These are phyloP conservation scores for Lophotriccus pileatus DNA, from an alignment of 2,797 vertebrate species.

Conservation along the genomic window DNA sequence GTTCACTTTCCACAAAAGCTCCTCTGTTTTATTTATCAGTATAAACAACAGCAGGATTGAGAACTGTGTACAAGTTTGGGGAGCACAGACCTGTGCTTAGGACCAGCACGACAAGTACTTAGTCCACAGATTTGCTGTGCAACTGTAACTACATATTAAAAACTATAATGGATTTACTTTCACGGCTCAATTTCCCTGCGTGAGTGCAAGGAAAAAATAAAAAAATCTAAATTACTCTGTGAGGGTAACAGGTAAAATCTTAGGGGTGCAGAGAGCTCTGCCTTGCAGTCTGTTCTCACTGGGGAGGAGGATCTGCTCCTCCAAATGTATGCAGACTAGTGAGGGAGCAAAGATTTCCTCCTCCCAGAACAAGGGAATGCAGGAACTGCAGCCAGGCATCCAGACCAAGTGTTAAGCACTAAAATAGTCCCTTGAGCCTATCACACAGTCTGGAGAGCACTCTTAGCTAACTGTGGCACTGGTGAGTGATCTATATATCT, in stretches of 20 bases:
- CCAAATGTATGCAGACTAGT: background rate
- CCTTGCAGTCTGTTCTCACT: background rate
- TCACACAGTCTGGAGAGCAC: background rate
- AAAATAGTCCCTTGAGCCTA: background rate
- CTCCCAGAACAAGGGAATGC: background rate
- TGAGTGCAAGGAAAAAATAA: background rate
- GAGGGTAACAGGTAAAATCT: background rate
- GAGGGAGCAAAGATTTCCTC: background rate
- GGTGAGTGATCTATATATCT: background rate
- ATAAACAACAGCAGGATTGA: background rate
- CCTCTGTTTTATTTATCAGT: background rate
- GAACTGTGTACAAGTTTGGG: background rate
- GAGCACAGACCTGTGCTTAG: background rate
- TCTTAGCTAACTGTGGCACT: background rate
- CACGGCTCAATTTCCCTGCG: background rate
- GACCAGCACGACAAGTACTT: background rate
- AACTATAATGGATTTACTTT: background rate
- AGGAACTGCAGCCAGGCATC: background rate
- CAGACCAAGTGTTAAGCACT: background rate
- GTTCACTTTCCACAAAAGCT: background rate
- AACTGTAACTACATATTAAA: background rate
- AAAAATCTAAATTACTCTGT: background rate
- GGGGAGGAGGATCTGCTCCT: background rate
- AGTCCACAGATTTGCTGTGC: background rate
- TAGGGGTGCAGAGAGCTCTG: background rate